Evolutionary conservation across 2,888 invertebrate species (phyloP).

Genomic region (Bombylius discolor): DNA sequence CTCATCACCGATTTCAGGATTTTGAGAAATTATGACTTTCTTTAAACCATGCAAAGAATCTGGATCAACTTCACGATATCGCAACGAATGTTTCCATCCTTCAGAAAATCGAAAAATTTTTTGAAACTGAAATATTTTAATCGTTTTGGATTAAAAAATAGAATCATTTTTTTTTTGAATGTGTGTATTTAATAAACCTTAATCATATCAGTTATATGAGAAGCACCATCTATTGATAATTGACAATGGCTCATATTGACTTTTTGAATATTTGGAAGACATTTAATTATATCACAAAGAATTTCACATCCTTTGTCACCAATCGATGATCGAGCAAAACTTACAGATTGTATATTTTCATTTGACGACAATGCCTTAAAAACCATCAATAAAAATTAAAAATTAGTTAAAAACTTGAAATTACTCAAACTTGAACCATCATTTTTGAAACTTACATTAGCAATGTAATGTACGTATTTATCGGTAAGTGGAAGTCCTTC

Average conservation of each 20-base stretch:
- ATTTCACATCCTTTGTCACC: slow-evolving; percentile 60
- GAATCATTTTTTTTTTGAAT: slow-evolving; percentile 41
- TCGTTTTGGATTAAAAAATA: no score
- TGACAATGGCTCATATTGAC: slow-evolving; percentile 58
- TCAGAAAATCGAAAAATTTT: slow-evolving; percentile 62
- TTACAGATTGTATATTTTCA: slow-evolving; percentile 51
- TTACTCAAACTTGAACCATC: not conserved
- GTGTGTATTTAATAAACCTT: slow-evolving; percentile 40
- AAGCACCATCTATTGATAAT: slow-evolving; percentile 48
- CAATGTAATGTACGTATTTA: slow-evolving; percentile 49
- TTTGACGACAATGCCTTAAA: slow-evolving; percentile 46
- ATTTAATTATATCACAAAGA: slow-evolving; percentile 53
- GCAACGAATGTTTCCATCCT: slow-evolving; percentile 66
- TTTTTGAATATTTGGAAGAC: slow-evolving; percentile 51
- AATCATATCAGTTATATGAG: slow-evolving; percentile 50
- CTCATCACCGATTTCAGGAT: slow-evolving; percentile 51
- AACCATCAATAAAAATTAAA: not conserved
- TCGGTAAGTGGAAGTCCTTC: slow-evolving; percentile 59
- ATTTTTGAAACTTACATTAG: slow-evolving; percentile 36
- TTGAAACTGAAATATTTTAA: slow-evolving; percentile 41
- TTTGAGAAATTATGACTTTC: slow-evolving; percentile 54
- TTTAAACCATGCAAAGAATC: slow-evolving; percentile 60
- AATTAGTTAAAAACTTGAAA: not conserved
- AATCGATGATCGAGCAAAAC: slow-evolving; percentile 52
- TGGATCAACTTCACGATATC: slow-evolving; percentile 62